A percentile compares a stretch with the other conserved stretches of the same genome.
These are phyloP conservation scores for Drosophila prolongata DNA, from an alignment of 2,888 invertebrate species.

Conservation along the genomic window DNA sequence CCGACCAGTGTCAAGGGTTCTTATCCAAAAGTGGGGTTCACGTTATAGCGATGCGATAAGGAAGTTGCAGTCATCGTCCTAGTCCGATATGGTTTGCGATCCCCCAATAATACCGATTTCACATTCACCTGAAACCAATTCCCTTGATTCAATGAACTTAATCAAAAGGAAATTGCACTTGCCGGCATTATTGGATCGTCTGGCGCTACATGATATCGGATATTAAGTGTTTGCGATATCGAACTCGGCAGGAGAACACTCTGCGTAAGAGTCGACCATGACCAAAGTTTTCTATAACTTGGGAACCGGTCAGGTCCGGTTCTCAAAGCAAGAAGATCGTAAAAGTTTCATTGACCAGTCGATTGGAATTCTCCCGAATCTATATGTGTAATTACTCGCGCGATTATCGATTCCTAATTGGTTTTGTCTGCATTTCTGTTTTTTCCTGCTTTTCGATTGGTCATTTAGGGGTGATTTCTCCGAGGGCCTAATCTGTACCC, in stretches of 20 bases:
- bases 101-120: conserved; percentile 23
- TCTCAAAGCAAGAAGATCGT: background rate
- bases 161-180: conserved; percentile 7
- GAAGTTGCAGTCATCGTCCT: conserved; percentile 30
- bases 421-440: conserved; percentile 19
- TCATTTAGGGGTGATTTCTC: conserved; percentile 7
- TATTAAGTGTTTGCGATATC: conserved; percentile 13
- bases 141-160: conserved; percentile 10
- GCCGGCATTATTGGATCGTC: conserved; percentile 6
- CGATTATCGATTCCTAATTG: conserved; percentile 23
- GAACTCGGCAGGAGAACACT: background rate
- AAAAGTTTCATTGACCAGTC: conserved; percentile 22
- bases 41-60: conserved; percentile 14
- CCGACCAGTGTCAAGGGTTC: conserved; percentile 6
- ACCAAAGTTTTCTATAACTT: conserved; percentile 7
- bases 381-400: background rate
- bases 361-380: background rate
- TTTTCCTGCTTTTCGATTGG: conserved; percentile 2
- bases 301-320: conserved; percentile 9
- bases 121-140: conserved; percentile 1
- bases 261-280: conserved; percentile 13
- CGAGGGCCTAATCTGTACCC: conserved; percentile 12
- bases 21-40: conserved; percentile 6
- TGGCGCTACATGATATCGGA: conserved; percentile 9
- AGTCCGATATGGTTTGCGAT: conserved; percentile 31